Conservation (phyloP, 2,113 vertebrate species). For the Otis tarda region DNA sequence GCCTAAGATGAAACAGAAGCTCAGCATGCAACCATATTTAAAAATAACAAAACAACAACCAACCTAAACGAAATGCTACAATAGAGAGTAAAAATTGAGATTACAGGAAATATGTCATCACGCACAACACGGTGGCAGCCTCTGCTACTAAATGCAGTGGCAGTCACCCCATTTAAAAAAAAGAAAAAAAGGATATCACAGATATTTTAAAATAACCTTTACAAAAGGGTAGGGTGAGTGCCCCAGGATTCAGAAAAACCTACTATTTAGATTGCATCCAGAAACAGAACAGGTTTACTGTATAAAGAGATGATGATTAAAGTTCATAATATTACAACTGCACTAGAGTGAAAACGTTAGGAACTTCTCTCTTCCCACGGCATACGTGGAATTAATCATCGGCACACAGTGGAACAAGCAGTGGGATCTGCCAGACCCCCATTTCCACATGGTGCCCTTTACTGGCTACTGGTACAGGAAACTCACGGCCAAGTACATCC, state of each 20-base stretch:
- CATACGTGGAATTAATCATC: neutral
- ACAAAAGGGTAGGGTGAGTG: neutral
- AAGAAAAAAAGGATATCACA: neutral
- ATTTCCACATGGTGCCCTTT: neutral
- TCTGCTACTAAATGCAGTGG: neutral
- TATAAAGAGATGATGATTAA: neutral
- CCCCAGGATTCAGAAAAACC: neutral
- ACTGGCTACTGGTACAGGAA: neutral
- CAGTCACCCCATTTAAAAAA: neutral
- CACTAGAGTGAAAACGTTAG: neutral
- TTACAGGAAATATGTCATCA: neutral
- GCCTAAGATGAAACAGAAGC: neutral
- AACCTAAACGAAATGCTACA: neutral
- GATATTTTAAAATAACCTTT: neutral
- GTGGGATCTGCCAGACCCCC: fast-evolving
- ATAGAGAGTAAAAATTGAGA: neutral
- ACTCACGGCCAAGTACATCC: neutral
- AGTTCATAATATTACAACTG: neutral
- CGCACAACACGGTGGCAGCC: neutral
- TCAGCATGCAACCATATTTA: neutral
- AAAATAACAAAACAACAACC: neutral
- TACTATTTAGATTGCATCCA: neutral
- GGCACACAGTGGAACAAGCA: too few relatives aligned
- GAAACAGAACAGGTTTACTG: neutral
- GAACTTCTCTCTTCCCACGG: neutral